phyloP scores from a whole-genome alignment of 2,888 invertebrate species.

The Mactromeris polynyma region DNA sequence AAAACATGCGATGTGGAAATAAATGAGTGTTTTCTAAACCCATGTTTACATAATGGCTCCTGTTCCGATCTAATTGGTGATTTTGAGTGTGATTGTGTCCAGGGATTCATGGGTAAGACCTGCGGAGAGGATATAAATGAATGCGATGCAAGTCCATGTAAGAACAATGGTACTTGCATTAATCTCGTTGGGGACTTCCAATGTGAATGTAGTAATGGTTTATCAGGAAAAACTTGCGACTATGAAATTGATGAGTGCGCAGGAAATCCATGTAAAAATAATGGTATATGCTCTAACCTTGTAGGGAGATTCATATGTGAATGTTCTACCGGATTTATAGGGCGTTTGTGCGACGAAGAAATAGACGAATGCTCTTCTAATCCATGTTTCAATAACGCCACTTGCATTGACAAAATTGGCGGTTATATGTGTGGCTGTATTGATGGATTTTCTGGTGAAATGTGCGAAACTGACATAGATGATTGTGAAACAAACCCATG shows the following conservation, averaged over 20 bases:
- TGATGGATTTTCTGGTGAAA: not conserved
- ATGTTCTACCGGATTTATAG: constrained; percentile 55
- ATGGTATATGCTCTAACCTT: constrained; percentile 48
- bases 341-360: constrained; percentile 15
- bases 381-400: constrained; percentile 34
- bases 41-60: constrained; percentile 63
- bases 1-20: constrained; percentile 55
- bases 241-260: constrained; percentile 54
- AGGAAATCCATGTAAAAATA: constrained; percentile 25
- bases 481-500: constrained; percentile 20
- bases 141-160: constrained; percentile 67
- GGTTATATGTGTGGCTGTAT: constrained; percentile 28
- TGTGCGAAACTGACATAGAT: constrained; percentile 28
- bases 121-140: constrained; percentile 70
- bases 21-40: constrained; percentile 61
- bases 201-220: constrained; percentile 70
- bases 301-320: constrained; percentile 49
- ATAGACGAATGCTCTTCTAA: constrained; percentile 29
- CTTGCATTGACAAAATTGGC: constrained; percentile 20
- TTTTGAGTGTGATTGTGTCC: constrained; percentile 63
- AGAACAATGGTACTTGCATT: constrained; percentile 64
- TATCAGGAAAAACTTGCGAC: constrained; percentile 56
- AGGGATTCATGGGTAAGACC: constrained; percentile 48
- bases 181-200: constrained; percentile 62
- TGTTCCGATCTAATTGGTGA: constrained; percentile 59